Percentiles rank a stretch among this genome's conserved stretches.
These are phyloP conservation scores for Aplidium turbinatum DNA, from an alignment of 23 tunicate species.

Conservation along the genomic window DNA sequence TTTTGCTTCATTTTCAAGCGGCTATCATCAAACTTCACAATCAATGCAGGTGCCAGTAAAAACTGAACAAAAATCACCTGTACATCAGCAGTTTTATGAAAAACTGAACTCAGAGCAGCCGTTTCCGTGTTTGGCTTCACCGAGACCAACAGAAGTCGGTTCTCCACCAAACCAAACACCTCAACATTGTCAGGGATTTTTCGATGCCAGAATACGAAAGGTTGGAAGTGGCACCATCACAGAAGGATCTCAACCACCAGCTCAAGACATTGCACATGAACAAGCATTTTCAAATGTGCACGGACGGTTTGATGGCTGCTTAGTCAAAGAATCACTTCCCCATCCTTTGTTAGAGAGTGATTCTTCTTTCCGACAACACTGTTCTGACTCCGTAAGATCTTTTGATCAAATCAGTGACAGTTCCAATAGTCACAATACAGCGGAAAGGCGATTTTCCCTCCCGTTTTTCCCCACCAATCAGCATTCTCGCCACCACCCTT, in stretches of 20 bases:
- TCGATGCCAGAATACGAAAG: slow-evolving; percentile 1
- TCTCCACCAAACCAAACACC: slow-evolving; percentile 4
- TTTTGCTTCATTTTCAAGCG: neutral
- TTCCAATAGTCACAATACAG: slow-evolving; percentile 16
- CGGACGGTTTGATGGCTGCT: too few species aligned
- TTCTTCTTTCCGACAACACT: neutral
- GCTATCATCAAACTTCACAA: neutral
- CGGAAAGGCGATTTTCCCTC: slow-evolving; percentile 38
- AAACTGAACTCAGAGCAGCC: slow-evolving; percentile 23
- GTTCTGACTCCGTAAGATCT: neutral
- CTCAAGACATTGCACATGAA: too few species aligned
- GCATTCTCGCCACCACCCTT: slow-evolving; percentile 46
- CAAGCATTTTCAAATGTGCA: too few species aligned
- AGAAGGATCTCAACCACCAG: too few species aligned
- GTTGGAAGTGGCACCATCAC: too few species aligned
- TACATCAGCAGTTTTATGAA: slow-evolving; percentile 51
- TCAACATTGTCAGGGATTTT: neutral
- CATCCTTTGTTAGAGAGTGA: too few species aligned
- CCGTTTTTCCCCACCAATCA: slow-evolving; percentile 7
- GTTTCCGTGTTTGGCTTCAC: slow-evolving; percentile 8
- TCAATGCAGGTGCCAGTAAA: slow-evolving; percentile 43
- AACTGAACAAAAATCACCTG: slow-evolving; percentile 74
- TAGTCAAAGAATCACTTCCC: too few species aligned
- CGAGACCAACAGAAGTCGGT: slow-evolving; percentile 20
- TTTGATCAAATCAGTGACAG: neutral